Evolutionary conservation across 2,797 vertebrate genomes (phyloP).

Genomic region (Eptatretus atami): DNA sequence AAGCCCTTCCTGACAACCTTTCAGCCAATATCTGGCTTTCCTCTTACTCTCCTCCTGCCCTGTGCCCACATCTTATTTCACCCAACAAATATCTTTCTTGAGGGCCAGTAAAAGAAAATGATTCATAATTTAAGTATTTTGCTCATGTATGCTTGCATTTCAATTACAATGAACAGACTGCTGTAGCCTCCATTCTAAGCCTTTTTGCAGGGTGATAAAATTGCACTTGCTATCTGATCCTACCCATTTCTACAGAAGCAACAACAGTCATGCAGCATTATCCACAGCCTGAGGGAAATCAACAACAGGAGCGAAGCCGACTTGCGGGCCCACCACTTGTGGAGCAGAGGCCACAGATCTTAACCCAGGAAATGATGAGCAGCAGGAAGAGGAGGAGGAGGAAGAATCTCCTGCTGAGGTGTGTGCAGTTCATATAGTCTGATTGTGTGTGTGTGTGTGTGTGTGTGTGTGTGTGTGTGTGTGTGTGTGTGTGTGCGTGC

Average conservation of each 20-base stretch:
- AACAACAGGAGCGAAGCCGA: constrained; percentile 59
- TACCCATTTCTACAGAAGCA: constrained; percentile 31
- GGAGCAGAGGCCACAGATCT: constrained; percentile 46
- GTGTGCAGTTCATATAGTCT: neutral
- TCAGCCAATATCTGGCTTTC: neutral
- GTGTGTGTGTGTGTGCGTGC: neutral
- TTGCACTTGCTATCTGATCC: neutral
- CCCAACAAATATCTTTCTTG: neutral
- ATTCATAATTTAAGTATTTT: neutral
- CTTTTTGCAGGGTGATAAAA: neutral
- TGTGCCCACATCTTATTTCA: neutral
- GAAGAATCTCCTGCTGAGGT: too few species aligned
- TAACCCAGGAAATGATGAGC: too few species aligned
- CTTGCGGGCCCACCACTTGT: constrained; percentile 82
- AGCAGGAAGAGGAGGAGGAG: too few species aligned
- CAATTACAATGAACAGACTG: neutral
- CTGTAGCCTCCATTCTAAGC: neutral
- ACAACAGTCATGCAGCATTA: constrained; percentile 90
- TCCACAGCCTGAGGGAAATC: constrained; percentile 71
- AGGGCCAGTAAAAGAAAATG: neutral
- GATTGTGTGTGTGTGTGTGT: constrained; percentile 1
- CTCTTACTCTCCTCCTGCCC: neutral
- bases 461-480: neutral
- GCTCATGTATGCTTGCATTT: neutral
- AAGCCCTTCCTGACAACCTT: neutral